Evolutionary conservation across 2,113 vertebrate genomes (phyloP).

Genomic region (Upupa epops): DNA sequence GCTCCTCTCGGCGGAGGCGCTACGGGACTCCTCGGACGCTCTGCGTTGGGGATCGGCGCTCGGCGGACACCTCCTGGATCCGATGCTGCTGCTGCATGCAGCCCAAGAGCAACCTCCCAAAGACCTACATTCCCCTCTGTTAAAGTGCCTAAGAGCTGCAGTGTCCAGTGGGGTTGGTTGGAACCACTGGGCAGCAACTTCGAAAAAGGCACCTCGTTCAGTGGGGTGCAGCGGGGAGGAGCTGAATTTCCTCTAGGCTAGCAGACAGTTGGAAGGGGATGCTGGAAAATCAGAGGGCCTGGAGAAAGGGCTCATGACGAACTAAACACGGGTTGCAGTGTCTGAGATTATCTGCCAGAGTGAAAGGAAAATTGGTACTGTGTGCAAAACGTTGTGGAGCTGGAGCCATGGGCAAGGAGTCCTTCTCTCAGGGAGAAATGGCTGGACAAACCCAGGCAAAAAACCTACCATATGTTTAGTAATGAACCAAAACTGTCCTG

Average conservation of each 20-base stretch:
- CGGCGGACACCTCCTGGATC: too few species aligned
- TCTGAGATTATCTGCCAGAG: not conserved
- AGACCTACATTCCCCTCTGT: not conserved
- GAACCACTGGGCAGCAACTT: not conserved
- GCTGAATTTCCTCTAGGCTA: not conserved
- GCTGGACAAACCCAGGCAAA: not conserved
- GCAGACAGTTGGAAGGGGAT: not conserved
- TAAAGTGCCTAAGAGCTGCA: not conserved
- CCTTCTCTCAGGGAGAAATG: not conserved
- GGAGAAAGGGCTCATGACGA: not conserved
- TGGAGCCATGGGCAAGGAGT: not conserved
- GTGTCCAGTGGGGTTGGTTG: not conserved
- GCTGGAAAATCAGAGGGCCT: constrained; percentile 23
- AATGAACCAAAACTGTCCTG: not conserved
- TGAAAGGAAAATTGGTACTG: not conserved
- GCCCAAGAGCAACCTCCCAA: not conserved
- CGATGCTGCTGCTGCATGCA: not conserved
- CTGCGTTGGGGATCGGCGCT: too few species aligned
- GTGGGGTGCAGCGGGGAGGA: not conserved
- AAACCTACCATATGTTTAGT: not conserved
- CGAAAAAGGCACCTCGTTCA: not conserved
- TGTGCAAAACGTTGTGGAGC: not conserved
- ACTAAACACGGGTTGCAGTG: not conserved
- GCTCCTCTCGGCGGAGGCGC: not conserved
- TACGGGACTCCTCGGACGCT: not conserved